These are phyloP conservation scores for Prionchulus punctatus DNA, from an alignment of 2,888 invertebrate species.

Conservation along the genomic window DNA sequence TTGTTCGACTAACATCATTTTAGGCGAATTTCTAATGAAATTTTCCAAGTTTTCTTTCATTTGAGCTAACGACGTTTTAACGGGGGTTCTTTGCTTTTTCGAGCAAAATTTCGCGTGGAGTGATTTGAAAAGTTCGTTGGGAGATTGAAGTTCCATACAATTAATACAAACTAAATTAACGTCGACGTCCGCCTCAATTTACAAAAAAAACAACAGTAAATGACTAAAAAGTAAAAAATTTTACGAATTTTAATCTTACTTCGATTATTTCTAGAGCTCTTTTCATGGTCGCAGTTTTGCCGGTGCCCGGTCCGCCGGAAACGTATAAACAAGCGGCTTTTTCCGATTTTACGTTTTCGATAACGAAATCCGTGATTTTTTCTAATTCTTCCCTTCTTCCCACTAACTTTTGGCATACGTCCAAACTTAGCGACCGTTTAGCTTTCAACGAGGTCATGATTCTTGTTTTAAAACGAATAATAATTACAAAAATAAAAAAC, in stretches of 20 bases:
- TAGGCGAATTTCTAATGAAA: too few species aligned
- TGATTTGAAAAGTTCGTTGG: neutral
- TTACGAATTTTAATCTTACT: slow-evolving; percentile 33
- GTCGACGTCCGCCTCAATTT: neutral
- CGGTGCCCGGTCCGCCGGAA: slow-evolving; percentile 92
- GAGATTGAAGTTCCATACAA: neutral
- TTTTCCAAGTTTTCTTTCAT: too few species aligned
- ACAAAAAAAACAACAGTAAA: too few species aligned
- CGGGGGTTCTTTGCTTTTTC: too few species aligned
- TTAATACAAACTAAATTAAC: neutral
- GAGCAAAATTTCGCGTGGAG: neutral
- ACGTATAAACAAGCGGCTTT: slow-evolving; percentile 70
- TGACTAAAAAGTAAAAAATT: neutral
- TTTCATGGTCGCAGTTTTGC: slow-evolving; percentile 74
- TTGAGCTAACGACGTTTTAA: too few species aligned
- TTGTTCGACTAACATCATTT: too few species aligned
- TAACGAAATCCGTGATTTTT: slow-evolving; percentile 52
- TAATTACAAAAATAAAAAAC: too few species aligned
- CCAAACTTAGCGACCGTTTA: slow-evolving; percentile 41
- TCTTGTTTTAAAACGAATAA: too few species aligned
- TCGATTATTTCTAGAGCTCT: slow-evolving; percentile 52
- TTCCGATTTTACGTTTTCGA: slow-evolving; percentile 46
- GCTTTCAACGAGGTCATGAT: slow-evolving; percentile 22
- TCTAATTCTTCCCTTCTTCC: slow-evolving; percentile 64
- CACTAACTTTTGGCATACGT: slow-evolving; percentile 35